A percentile compares a stretch with the other conserved stretches of the same genome.
phyloP scores from a whole-genome alignment of 2,888 invertebrate genomes.

The Sinopyrophorus schimmeli region DNA sequence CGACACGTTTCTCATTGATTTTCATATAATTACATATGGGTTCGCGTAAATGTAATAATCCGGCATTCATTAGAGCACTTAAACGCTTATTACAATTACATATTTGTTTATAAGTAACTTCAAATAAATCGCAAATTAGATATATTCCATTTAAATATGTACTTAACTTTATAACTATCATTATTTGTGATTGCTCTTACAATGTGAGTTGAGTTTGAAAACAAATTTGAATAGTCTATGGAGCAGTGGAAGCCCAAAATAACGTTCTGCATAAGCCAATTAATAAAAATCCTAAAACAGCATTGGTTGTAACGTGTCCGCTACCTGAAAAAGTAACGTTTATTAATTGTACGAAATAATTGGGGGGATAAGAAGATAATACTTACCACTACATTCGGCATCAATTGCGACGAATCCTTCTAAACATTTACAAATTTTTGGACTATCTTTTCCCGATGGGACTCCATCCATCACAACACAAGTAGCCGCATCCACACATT shows the following conservation, averaged over 20 bases:
- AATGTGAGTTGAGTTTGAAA: slow-evolving; percentile 8
- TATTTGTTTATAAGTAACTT: too few relatives aligned
- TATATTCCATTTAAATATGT: too few relatives aligned
- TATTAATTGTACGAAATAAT: background rate
- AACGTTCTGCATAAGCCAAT: slow-evolving; percentile 14
- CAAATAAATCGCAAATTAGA: too few relatives aligned
- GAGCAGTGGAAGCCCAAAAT: slow-evolving; percentile 15
- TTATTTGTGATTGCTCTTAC: slow-evolving; percentile 13
- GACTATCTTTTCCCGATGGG: slow-evolving; percentile 17
- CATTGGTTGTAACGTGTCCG: slow-evolving; percentile 2
- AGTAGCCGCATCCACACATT: slow-evolving; percentile 49
- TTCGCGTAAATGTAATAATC: too few relatives aligned
- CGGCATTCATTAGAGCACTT: too few relatives aligned
- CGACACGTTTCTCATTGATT: too few relatives aligned
- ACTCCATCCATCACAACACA: slow-evolving; percentile 34
- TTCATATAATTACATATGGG: too few relatives aligned
- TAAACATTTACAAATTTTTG: slow-evolving; percentile 39
- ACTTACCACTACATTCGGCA: slow-evolving; percentile 39
- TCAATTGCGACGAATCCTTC: slow-evolving; percentile 36
- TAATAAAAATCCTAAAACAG: slow-evolving; percentile 5
- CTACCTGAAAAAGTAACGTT: slow-evolving; percentile 11
- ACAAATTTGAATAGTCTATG: slow-evolving; percentile 7
- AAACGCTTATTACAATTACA: too few relatives aligned
- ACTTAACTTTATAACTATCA: too few relatives aligned
- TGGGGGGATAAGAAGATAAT: background rate